These are phyloP conservation scores for Carapus acus DNA, from an alignment of 2,797 vertebrate species.

Conservation along the genomic window DNA sequence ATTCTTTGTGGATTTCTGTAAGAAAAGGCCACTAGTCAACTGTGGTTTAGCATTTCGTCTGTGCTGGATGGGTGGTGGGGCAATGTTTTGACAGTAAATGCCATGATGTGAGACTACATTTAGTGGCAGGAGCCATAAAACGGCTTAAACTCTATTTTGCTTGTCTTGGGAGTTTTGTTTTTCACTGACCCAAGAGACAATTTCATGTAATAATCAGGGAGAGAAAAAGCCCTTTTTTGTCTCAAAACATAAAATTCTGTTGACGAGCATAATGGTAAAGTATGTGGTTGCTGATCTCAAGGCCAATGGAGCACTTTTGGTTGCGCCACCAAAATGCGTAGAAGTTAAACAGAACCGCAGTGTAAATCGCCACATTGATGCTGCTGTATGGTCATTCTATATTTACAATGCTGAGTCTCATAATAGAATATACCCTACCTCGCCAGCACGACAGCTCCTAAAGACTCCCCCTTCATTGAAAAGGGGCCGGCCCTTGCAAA, in stretches of 20 bases:
- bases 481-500: constrained; percentile 53
- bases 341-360: constrained; percentile 59
- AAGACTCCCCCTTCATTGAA: constrained; percentile 66
- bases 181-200: constrained; percentile 55
- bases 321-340: constrained; percentile 59
- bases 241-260: constrained; percentile 67
- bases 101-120: constrained; percentile 56
- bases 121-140: constrained; percentile 56
- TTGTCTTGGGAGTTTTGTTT: constrained; percentile 60
- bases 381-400: constrained; percentile 55
- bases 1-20: constrained; percentile 48
- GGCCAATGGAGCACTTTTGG: constrained; percentile 65
- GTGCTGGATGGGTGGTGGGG: constrained; percentile 50
- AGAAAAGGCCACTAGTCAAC: constrained; percentile 53
- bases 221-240: constrained; percentile 65
- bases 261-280: constrained; percentile 74
- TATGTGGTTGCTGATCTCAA: constrained; percentile 73
- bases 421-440: constrained; percentile 66
- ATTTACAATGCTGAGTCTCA: constrained; percentile 52
- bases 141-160: constrained; percentile 59
- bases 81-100: constrained; percentile 63
- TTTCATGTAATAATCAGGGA: constrained; percentile 59
- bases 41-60: constrained; percentile 59
- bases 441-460: constrained; percentile 59
- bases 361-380: constrained; percentile 45